Base-by-base conservation (phyloP, 1,140 invertebrate genomes). In the Mylabris phalerata region DNA sequence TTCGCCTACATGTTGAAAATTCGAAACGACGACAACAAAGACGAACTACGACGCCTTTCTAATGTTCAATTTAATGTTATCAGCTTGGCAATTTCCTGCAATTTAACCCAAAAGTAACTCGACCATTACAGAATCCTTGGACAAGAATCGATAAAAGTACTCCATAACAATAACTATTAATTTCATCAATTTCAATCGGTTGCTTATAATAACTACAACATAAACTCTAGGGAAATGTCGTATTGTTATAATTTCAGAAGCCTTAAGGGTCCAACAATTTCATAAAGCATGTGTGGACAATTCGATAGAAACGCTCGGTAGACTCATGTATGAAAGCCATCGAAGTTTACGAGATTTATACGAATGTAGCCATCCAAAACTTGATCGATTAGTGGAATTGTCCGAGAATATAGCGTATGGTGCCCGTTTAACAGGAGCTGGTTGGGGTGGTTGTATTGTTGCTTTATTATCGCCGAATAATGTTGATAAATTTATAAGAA, bases 401-500 rank as follows among this genome's bases (percentile, higher is more conserved):
- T 92, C 92, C n/a, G 74, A 81, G 51, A 73, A 83, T 47, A 78
- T 82, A 51, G 85, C 88, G 39, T 77, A 90, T 19, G 92, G 95
- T 38, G 88, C 92, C 6, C 81, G 96, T 59, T 77, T 99, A 38
- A 99, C 97, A 4, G 97, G 97, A 50, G 93, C 93, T 11, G 93
- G 93, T 19, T 98, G 96, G 96, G 96, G 96, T 19, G 96, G 96
- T 2, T 98, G 95, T 75, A 84, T 90, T 56, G 93, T 98, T 10
- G 92, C 93, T 19, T 77, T 98, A 61, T 81, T 82, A 48, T 80
- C 84, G 1, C 77, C 81, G 47, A 80, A 84, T 26, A 79, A 82
- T 46, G 81, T 88, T 1, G 73, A 82, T 2, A 68, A 80, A 46
- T 95, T 93, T 70, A 80, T 95, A 2, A 73, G 83, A 9, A 77